Percentiles rank a stretch among this genome's conserved stretches.
phyloP scores from a whole-genome alignment of 2,888 invertebrate species.

The Heteropelma amictum region DNA sequence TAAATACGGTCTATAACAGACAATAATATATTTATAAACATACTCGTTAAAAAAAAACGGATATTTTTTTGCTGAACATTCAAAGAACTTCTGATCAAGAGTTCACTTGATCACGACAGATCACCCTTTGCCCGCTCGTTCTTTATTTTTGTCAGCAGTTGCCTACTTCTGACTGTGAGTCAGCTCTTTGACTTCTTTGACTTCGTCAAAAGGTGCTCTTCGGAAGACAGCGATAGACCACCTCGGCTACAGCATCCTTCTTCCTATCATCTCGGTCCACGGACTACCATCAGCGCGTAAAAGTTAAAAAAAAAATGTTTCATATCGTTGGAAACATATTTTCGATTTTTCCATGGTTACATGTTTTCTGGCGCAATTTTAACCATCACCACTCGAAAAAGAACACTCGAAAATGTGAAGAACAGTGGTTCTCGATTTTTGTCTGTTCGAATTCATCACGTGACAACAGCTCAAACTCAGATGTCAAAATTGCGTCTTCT shows the following conservation, averaged over 20 bases:
- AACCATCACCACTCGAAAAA: no score
- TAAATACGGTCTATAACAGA: background rate
- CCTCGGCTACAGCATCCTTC: slow-evolving; percentile 1
- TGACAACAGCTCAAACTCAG: no score
- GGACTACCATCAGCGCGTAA: no score
- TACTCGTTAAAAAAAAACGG: slow-evolving; percentile 3
- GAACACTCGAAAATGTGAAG: no score
- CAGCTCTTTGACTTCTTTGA: slow-evolving; percentile 53
- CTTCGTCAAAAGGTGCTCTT: slow-evolving; percentile 21
- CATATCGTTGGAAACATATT: background rate
- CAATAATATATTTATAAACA: no score
- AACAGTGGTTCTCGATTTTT: no score
- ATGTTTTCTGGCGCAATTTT: no score
- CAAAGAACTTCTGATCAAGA: slow-evolving; percentile 48
- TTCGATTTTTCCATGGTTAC: background rate
- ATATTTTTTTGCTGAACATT: slow-evolving; percentile 15
- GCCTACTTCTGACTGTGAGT: slow-evolving; percentile 4
- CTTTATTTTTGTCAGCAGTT: slow-evolving; percentile 25
- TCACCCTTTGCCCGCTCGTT: slow-evolving; percentile 34
- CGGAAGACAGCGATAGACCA: slow-evolving; percentile 36
- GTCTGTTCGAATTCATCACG: no score
- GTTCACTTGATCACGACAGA: slow-evolving; percentile 48
- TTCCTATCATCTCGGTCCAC: background rate
- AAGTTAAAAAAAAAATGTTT: no score
- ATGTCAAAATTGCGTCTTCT: no score